A percentile compares a stretch with the other conserved stretches of the same genome.
These are phyloP conservation scores for Verasper variegatus DNA, from an alignment of 2,113 vertebrate species.

Conservation along the genomic window DNA sequence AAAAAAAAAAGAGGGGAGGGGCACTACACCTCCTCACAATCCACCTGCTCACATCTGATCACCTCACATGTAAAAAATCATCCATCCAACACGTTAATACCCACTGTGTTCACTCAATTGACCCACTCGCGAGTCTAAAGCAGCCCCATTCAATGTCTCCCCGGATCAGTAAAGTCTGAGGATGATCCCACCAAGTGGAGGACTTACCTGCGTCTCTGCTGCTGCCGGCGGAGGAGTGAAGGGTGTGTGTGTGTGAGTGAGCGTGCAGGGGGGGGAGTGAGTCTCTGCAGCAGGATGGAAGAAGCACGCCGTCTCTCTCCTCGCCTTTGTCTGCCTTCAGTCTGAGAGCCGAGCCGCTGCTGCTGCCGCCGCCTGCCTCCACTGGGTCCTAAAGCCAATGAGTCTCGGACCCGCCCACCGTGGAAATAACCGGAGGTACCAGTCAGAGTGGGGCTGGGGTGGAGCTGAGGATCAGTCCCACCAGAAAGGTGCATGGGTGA, in stretches of 20 bases:
- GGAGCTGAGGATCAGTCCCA: constrained; percentile 33
- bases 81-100: not conserved
- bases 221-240: constrained; percentile 65
- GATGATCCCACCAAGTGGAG: constrained; percentile 17
- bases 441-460: constrained; percentile 30
- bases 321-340: constrained; percentile 80
- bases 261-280: constrained; percentile 39
- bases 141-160: not conserved
- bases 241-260: constrained; percentile 66
- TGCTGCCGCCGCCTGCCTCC: constrained; percentile 27
- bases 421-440: constrained; percentile 24
- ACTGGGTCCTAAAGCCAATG: constrained; percentile 82
- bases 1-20: not conserved
- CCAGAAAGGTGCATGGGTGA: constrained; percentile 1
- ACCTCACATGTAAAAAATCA: not conserved
- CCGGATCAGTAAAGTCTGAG: not conserved
- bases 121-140: not conserved
- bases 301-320: constrained; percentile 75
- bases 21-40: constrained; percentile 46
- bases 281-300: constrained; percentile 67
- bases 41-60: constrained; percentile 54
- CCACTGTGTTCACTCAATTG: not conserved
- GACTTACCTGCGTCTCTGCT: constrained; percentile 74
- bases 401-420: constrained; percentile 61
- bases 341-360: constrained; percentile 66